Base-by-base conservation (phyloP, 2,113 vertebrate genomes). In the Hippopotamus amphibius region DNA sequence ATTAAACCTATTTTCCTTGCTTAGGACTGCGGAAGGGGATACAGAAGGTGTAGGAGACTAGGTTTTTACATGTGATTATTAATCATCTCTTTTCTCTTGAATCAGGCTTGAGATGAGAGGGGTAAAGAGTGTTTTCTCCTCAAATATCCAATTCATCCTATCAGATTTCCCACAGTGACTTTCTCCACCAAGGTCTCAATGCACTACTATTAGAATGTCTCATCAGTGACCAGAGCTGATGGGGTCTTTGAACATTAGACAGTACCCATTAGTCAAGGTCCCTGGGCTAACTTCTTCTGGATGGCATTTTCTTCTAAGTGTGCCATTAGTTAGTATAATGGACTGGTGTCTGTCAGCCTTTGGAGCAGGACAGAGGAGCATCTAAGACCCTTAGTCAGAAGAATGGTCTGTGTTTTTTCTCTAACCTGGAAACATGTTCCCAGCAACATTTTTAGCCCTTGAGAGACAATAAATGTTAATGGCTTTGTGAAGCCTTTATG, bases 391-490 rank as follows among this genome's bases (percentile, higher is more conserved):
- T 96, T 96, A 97, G 97, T 98, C 97, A 96, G 87, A 95, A 93
- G 71, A 86, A 85, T 69, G 48, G 61, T 57, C 71, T 97, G 24
- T 96, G 48, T 92, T 95, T 96, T 95, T 76, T 46, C 79, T 92
- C 76, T 72, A 95, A 95, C 71, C 92, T 98, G 84, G 50, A 97
- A 98, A 94, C 88, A 24, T 61, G 61, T 98, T 98, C 96, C 95
- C 96, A 92, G 95, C 88, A 98, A 91, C 84, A 79, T 76, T 95
- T 97, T 97, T 95, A 94, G 89, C 65, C 59, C 97, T 98, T 98
- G 98, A 98, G 97, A 98, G 97, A 97, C 96, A 98, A 98, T 98
- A 98, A 98, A 98, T 97, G 90, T 93, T 97, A 95, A 98, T 97
- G 95, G 97, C 97, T 98, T 95, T 81, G 26, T 97, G 97, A 98